A percentile compares a stretch with the other conserved stretches of the same genome.
Evolutionary conservation across 2,888 invertebrate genomes (phyloP).

Genomic region (Ophonus ardosiacus): DNA sequence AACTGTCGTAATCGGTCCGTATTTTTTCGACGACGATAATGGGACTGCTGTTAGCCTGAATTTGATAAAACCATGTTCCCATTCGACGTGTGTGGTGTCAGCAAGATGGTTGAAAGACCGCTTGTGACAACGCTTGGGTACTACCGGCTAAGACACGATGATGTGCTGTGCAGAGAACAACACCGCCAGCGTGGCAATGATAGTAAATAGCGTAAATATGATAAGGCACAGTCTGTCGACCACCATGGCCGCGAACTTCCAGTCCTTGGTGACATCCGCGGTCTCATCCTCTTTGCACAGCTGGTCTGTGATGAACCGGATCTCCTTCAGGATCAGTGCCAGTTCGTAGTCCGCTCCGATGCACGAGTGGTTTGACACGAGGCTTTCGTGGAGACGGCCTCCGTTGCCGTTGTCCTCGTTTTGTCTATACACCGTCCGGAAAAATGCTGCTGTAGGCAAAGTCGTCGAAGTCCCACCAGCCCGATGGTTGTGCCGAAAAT

Average conservation of each 20-base stretch:
- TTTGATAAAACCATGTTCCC: no score
- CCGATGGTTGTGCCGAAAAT: slow-evolving; percentile 90
- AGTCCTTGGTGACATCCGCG: slow-evolving; percentile 96
- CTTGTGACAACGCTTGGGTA: slow-evolving; percentile 72
- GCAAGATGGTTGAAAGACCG: slow-evolving; percentile 61
- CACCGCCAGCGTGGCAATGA: slow-evolving; percentile 97
- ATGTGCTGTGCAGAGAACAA: slow-evolving; percentile 97
- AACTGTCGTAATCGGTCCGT: no score
- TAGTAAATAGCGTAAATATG: slow-evolving; percentile 99
- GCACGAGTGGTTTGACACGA: slow-evolving; percentile 89
- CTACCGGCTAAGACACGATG: slow-evolving; percentile 89
- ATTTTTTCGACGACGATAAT: no score
- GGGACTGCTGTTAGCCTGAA: no score
- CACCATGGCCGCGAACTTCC: slow-evolving; percentile 99
- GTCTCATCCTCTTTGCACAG: slow-evolving; percentile 97
- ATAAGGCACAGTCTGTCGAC: slow-evolving; percentile 99
- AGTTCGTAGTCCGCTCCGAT: slow-evolving; percentile 96
- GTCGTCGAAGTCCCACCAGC: slow-evolving; percentile 79
- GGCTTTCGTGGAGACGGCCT: slow-evolving; percentile 85
- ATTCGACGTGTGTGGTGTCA: no score
- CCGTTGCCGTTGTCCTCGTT: slow-evolving; percentile 78
- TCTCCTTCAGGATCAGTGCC: slow-evolving; percentile 95
- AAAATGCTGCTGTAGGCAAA: slow-evolving; percentile 81
- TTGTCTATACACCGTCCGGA: slow-evolving; percentile 78
- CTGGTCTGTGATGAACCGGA: slow-evolving; percentile 94